Conservation (phyloP, 2,888 invertebrate species). For the Mylabris sibirica region DNA sequence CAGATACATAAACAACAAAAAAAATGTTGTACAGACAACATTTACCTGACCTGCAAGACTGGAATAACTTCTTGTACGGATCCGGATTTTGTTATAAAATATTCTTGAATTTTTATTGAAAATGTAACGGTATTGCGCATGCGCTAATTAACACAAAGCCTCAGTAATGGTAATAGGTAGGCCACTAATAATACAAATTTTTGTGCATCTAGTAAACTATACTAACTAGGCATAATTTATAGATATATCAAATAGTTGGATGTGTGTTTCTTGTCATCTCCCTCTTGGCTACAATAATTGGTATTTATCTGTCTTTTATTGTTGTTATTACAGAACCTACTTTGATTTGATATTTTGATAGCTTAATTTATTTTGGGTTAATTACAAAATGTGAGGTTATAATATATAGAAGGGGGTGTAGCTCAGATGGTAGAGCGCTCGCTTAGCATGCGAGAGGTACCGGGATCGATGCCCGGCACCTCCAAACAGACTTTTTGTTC, state of each 20-base stretch:
- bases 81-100: not conserved
- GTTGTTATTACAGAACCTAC: too few relatives aligned
- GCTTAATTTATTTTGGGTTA: too few relatives aligned
- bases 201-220: too few relatives aligned
- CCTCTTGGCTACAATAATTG: too few relatives aligned
- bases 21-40: not conserved
- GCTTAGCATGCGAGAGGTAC: slow-evolving; percentile 68
- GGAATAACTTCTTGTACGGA: not conserved
- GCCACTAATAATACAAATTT: not conserved
- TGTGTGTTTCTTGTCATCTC: too few relatives aligned
- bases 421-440: slow-evolving; percentile 67
- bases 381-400: not conserved
- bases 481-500: slow-evolving; percentile 42
- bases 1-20: not conserved
- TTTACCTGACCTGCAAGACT: slow-evolving; percentile 10
- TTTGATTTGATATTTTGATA: not conserved
- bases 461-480: slow-evolving; percentile 65
- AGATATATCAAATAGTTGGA: too few relatives aligned
- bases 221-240: too few relatives aligned
- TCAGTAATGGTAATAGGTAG: not conserved
- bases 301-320: too few relatives aligned
- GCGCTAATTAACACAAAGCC: not conserved
- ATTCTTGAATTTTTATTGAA: slow-evolving; percentile 6
- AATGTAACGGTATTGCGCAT: not conserved
- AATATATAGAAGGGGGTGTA: slow-evolving; percentile 53